Evolutionary conservation across 2,888 invertebrate genomes (phyloP).

Genomic region (Papilio elwesi): DNA sequence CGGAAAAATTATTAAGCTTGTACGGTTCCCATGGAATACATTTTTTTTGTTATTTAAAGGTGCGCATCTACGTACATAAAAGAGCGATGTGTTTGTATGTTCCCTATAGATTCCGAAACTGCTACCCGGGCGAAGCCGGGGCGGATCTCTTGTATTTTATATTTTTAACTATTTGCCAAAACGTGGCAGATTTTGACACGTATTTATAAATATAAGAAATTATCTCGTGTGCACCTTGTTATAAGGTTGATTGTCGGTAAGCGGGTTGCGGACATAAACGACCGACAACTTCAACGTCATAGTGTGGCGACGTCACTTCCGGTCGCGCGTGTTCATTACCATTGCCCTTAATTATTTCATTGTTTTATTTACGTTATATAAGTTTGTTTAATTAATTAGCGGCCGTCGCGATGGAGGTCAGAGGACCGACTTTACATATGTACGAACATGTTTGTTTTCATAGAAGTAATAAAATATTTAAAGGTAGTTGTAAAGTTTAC

Average conservation of each 20-base stretch:
- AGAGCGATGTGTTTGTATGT: too few relatives aligned
- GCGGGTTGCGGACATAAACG: slow-evolving; percentile 10
- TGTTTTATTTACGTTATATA: slow-evolving; percentile 34
- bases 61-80: too few relatives aligned
- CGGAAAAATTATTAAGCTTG: too few relatives aligned
- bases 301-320: slow-evolving; percentile 5
- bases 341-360: slow-evolving; percentile 34
- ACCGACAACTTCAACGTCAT: neutral
- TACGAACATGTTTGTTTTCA: neutral
- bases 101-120: too few relatives aligned
- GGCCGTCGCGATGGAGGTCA: slow-evolving; percentile 7
- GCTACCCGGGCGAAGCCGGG: too few relatives aligned
- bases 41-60: too few relatives aligned
- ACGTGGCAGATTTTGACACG: slow-evolving; percentile 18
- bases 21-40: too few relatives aligned
- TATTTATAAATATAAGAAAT: too few relatives aligned
- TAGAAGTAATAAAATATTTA: neutral
- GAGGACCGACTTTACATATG: slow-evolving; percentile 1
- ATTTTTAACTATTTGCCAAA: neutral
- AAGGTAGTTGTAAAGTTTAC: neutral
- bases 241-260: slow-evolving; percentile 11
- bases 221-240: neutral
- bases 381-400: slow-evolving; percentile 32
- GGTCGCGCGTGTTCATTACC: slow-evolving; percentile 30
- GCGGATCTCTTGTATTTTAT: too few relatives aligned